Evolutionary conservation across 1,140 invertebrate genomes (phyloP).

Genomic region (Carposina sasakii): DNA sequence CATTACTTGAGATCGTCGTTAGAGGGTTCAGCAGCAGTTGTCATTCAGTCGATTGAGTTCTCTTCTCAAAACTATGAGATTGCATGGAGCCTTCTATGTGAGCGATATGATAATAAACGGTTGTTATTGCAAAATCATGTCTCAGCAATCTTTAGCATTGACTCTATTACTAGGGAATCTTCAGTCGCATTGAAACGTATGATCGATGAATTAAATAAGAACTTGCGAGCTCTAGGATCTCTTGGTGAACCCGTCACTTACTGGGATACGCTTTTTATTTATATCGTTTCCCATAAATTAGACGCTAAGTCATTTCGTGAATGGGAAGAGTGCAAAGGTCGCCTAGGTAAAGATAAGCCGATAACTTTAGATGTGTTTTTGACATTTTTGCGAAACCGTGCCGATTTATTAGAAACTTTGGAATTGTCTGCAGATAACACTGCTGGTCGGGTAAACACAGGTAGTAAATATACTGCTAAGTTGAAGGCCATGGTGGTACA

Average conservation of each 20-base stretch:
- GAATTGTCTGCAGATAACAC: neutral
- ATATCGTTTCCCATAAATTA: slow-evolving; percentile 1
- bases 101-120: too few species aligned
- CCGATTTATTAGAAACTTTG: slow-evolving; percentile 4
- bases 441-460: neutral
- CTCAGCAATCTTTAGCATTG: neutral
- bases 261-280: slow-evolving; percentile 2
- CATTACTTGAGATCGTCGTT: too few species aligned
- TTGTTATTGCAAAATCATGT: neutral
- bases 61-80: too few species aligned
- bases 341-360: neutral
- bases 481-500: neutral
- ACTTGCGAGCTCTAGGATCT: neutral
- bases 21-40: too few species aligned
- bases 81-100: too few species aligned
- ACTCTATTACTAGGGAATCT: neutral
- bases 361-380: neutral
- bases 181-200: neutral
- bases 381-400: neutral
- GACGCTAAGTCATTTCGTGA: neutral
- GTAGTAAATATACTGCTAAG: too few species aligned
- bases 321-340: slow-evolving; percentile 1
- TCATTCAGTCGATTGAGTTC: too few species aligned
- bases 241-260: neutral
- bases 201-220: slow-evolving; percentile 1